A percentile compares a stretch with the other conserved stretches of the same genome.
Conservation (phyloP, 2,797 vertebrate species). For the Mastacembelus armatus region DNA sequence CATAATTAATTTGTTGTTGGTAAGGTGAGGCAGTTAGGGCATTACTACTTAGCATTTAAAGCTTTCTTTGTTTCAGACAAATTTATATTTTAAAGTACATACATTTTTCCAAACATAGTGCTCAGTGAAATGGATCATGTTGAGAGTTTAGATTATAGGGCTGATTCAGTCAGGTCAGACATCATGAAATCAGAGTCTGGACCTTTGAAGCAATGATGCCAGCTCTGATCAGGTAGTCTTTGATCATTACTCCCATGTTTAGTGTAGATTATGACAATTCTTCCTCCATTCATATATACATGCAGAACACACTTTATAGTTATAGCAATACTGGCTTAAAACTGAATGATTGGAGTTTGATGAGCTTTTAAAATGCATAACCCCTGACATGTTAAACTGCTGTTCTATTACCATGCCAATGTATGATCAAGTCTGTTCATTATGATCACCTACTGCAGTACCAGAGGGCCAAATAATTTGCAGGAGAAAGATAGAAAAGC, state of each 20-base stretch:
- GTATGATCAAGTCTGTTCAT: too few species aligned
- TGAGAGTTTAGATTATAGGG: not conserved
- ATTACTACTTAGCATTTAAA: not conserved
- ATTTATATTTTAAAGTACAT: not conserved
- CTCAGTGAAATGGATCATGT: slow-evolving; percentile 1
- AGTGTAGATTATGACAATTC: too few species aligned
- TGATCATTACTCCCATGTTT: too few species aligned
- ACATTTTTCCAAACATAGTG: slow-evolving; percentile 6
- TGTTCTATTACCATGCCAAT: too few species aligned
- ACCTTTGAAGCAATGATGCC: not conserved
- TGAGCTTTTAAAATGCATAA: too few species aligned
- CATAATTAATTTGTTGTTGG: too few species aligned
- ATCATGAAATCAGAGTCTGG: slow-evolving; percentile 1
- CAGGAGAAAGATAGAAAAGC: not conserved
- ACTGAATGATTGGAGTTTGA: too few species aligned
- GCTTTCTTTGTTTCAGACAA: slow-evolving; percentile 2
- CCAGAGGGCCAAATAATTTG: not conserved
- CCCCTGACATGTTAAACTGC: too few species aligned
- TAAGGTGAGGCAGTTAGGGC: too few species aligned
- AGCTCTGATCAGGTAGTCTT: not conserved
- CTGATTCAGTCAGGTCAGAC: not conserved
- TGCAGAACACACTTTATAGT: too few species aligned
- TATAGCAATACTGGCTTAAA: too few species aligned
- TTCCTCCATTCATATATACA: too few species aligned
- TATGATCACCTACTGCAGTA: not conserved